Percentiles rank a stretch among this genome's conserved stretches.
phyloP scores from a whole-genome alignment of 2,113 vertebrate species.

The Motacilla alba region DNA sequence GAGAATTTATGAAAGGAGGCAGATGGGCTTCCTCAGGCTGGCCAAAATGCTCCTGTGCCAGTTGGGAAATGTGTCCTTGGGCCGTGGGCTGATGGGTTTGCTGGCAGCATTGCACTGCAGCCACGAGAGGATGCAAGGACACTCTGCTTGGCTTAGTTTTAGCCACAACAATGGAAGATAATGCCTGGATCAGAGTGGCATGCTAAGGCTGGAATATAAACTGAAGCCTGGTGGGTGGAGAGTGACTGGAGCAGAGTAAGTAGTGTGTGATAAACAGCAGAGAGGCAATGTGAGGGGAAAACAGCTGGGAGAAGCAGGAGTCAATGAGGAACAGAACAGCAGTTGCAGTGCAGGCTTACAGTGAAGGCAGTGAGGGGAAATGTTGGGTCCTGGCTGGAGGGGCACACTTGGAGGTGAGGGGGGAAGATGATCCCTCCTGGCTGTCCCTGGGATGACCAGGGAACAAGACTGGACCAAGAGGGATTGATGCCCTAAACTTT shows the following conservation, averaged over 20 bases:
- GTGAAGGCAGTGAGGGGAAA: background rate
- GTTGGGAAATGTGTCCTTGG: background rate
- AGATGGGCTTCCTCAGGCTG: background rate
- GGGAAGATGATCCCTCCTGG: background rate
- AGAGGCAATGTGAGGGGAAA: background rate
- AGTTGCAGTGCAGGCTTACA: background rate
- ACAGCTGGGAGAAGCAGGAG: background rate
- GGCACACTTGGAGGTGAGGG: accelerated
- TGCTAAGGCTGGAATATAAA: background rate
- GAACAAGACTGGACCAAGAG: background rate
- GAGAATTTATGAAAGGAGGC: background rate
- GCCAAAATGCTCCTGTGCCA: background rate
- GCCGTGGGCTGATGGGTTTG: background rate
- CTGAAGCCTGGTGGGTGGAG: background rate
- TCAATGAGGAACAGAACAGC: background rate
- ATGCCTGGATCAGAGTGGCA: background rate
- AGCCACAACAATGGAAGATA: background rate
- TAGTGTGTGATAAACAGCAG: background rate
- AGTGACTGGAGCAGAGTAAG: background rate
- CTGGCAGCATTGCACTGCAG: background rate
- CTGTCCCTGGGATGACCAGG: background rate
- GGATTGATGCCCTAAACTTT: background rate
- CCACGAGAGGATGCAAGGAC: background rate
- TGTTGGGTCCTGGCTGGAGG: accelerated
- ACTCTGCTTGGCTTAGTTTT: background rate